A percentile compares a stretch with the other conserved stretches of the same genome.
phyloP scores from a whole-genome alignment of 2,888 invertebrate genomes.

The Luperina nickerlii region DNA sequence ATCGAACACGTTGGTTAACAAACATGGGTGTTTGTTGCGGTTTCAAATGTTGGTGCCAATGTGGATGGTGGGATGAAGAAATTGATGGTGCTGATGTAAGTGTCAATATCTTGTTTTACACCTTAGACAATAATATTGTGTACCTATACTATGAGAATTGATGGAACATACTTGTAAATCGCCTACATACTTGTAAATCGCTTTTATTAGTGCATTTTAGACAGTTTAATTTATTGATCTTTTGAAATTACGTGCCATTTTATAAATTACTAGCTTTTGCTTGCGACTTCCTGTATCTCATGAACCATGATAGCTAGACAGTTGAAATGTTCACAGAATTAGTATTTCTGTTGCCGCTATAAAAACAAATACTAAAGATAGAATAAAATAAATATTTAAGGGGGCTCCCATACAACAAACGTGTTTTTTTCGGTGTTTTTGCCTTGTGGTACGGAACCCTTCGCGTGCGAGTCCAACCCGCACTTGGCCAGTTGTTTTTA shows the following conservation, averaged over 20 bases:
- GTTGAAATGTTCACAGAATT: too few species aligned
- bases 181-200: too few species aligned
- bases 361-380: too few species aligned
- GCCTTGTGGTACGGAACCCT: too few species aligned
- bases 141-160: not conserved
- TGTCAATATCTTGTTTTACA: slow-evolving; percentile 30
- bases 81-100: slow-evolving; percentile 30
- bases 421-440: too few species aligned
- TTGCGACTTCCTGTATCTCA: not conserved
- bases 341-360: too few species aligned
- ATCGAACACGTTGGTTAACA: slow-evolving; percentile 74
- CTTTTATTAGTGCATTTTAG: not conserved
- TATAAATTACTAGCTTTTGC: not conserved
- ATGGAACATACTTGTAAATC: too few species aligned
- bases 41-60: slow-evolving; percentile 39
- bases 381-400: too few species aligned
- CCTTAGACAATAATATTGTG: not conserved
- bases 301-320: too few species aligned
- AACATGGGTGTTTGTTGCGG: slow-evolving; percentile 66
- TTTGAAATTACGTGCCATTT: not conserved
- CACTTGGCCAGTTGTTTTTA: too few species aligned
- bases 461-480: too few species aligned
- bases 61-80: slow-evolving; percentile 36
- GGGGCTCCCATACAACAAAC: too few species aligned
- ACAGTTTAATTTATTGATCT: not conserved